phyloP scores from a whole-genome alignment of 2,888 invertebrate genomes.

The Unio delphinus region DNA sequence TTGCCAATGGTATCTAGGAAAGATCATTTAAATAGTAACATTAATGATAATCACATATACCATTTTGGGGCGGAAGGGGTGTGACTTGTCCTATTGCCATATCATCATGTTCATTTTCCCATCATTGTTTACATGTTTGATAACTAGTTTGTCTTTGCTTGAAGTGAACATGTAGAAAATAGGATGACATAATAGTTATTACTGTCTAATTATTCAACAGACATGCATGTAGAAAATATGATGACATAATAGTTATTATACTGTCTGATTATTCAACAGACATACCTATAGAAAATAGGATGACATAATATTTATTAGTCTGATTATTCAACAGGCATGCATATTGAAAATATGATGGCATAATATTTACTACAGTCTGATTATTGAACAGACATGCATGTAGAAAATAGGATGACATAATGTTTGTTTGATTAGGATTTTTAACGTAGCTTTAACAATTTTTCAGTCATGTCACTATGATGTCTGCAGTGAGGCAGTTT shows the following conservation, averaged over 20 bases:
- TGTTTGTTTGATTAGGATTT: conserved; percentile 71
- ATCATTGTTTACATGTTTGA: too few species aligned
- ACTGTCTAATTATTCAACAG: conserved; percentile 58
- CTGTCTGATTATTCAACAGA: conserved; percentile 68
- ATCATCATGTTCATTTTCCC: too few species aligned
- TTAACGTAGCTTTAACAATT: too few species aligned
- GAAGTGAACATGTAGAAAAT: conserved; percentile 62
- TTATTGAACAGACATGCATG: conserved; percentile 79
- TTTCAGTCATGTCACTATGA: too few species aligned
- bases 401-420: conserved; percentile 80
- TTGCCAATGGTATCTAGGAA: too few species aligned
- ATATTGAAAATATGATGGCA: conserved; percentile 84
- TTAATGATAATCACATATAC: too few species aligned
- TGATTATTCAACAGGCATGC: conserved; percentile 70
- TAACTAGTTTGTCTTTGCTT: too few species aligned
- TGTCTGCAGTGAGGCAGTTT: too few species aligned
- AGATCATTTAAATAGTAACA: too few species aligned
- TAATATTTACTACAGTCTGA: background rate
- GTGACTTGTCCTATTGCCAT: background rate
- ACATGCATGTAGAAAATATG: conserved; percentile 86
- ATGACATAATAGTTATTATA: conserved; percentile 73
- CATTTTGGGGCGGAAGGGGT: too few species aligned
- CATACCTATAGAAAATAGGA: conserved; percentile 67
- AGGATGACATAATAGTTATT: conserved; percentile 76
- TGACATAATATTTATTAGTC: too few species aligned